phyloP scores from a whole-genome alignment of 2,113 vertebrate genomes.

The Macquaria australasica region DNA sequence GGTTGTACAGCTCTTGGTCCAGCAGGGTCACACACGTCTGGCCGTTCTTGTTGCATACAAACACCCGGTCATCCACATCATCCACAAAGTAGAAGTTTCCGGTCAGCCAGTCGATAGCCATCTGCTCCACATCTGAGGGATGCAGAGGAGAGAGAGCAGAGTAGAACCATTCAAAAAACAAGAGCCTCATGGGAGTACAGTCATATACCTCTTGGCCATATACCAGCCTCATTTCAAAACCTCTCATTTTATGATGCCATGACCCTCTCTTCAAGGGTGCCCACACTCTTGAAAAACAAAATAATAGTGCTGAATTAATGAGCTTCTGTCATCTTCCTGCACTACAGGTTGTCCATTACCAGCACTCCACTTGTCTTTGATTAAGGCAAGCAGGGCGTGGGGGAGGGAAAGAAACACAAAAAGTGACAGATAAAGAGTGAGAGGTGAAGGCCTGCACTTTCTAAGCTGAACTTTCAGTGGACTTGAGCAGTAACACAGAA shows the following conservation, averaged over 20 bases:
- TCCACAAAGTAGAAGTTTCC: slow-evolving; percentile 99
- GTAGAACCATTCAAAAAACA: slow-evolving; percentile 7
- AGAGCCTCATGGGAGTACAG: not conserved
- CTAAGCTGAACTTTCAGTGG: not conserved
- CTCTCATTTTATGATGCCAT: slow-evolving; percentile 24
- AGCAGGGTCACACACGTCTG: slow-evolving; percentile 95
- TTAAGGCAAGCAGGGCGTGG: not conserved
- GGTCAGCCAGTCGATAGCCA: slow-evolving; percentile 98
- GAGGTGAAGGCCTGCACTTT: slow-evolving; percentile 19
- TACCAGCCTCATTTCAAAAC: slow-evolving; percentile 27
- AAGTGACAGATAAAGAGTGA: slow-evolving; percentile 14
- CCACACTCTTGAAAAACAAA: slow-evolving; percentile 25
- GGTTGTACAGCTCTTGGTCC: slow-evolving; percentile 96
- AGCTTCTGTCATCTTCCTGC: slow-evolving; percentile 17
- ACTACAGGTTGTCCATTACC: slow-evolving; percentile 20
- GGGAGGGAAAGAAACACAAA: slow-evolving; percentile 11
- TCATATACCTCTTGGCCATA: slow-evolving; percentile 23
- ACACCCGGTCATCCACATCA: slow-evolving; percentile 95
- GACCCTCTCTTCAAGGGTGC: not conserved
- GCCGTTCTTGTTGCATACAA: slow-evolving; percentile 95
- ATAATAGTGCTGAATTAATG: slow-evolving; percentile 28
- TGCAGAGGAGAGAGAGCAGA: slow-evolving; percentile 15
- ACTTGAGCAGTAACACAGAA: not conserved
- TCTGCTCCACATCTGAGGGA: slow-evolving; percentile 95
- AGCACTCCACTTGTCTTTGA: slow-evolving; percentile 28